Conservation (phyloP, 2,797 vertebrate species). For the Chanos chanos region DNA sequence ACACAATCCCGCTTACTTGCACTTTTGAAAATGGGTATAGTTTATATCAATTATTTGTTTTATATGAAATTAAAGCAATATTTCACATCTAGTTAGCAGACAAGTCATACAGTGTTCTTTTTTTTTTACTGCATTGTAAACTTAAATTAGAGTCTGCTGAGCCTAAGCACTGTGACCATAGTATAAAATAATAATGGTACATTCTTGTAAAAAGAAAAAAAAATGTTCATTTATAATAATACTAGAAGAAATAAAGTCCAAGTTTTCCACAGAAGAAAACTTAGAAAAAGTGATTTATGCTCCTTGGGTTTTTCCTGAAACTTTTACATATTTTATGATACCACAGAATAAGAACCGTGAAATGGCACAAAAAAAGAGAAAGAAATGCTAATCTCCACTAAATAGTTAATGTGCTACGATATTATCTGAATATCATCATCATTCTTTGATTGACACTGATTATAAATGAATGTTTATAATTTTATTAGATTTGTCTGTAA, state of each 20-base stretch:
- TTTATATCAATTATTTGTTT: constrained; percentile 43
- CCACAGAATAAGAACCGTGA: no score
- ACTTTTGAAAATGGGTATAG: constrained; percentile 40
- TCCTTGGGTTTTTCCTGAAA: constrained; percentile 23
- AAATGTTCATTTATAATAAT: constrained; percentile 37
- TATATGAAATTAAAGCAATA: constrained; percentile 34
- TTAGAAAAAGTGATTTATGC: constrained; percentile 16
- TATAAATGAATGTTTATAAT: no score
- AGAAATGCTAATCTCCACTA: no score
- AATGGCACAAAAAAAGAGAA: no score
- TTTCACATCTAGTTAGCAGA: constrained; percentile 38
- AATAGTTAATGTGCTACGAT: no score
- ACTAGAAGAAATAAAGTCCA: constrained; percentile 33
- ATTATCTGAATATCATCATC: no score
- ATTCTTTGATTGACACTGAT: no score
- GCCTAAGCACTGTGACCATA: constrained; percentile 21
- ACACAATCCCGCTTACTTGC: constrained; percentile 42
- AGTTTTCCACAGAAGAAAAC: constrained; percentile 29
- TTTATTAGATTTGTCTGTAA: no score
- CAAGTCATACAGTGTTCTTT: constrained; percentile 42
- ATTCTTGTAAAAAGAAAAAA: constrained; percentile 27
- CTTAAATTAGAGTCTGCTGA: constrained; percentile 36
- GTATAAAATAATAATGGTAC: constrained; percentile 37
- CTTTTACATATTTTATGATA: constrained; percentile 29
- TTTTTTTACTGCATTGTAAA: constrained; percentile 42